phyloP scores from a whole-genome alignment of 2,888 invertebrate species.

The Coenonympha arcania region DNA sequence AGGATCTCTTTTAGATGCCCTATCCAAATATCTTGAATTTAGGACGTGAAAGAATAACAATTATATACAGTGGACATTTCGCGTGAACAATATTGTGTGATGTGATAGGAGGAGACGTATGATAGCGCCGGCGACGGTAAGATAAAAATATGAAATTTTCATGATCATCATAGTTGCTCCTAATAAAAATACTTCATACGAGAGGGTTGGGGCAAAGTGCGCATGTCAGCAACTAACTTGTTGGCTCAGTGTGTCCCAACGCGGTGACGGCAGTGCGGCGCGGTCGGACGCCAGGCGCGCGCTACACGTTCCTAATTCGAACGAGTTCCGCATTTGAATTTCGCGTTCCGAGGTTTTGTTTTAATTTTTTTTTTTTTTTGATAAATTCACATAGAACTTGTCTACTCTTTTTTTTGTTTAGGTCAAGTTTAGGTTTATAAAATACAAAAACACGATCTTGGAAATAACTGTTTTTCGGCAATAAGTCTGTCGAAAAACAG shows the following conservation, averaged over 20 bases:
- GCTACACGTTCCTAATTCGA: slow-evolving; percentile 39
- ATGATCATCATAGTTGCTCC: slow-evolving; percentile 1
- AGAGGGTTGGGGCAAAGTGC: slow-evolving; percentile 47
- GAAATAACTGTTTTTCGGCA: too few relatives aligned
- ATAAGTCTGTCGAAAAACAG: too few relatives aligned
- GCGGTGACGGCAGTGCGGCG: slow-evolving; percentile 65
- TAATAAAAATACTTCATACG: background rate
- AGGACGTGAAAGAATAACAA: too few relatives aligned
- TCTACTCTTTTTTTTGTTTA: background rate
- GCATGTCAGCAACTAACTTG: slow-evolving; percentile 70
- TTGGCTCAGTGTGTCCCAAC: slow-evolving; percentile 51
- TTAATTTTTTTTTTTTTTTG: slow-evolving; percentile 12
- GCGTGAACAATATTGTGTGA: too few relatives aligned
- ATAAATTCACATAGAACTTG: slow-evolving; percentile 10
- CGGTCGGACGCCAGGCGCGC: slow-evolving; percentile 50
- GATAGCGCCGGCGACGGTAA: too few relatives aligned
- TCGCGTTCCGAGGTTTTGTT: slow-evolving; percentile 22
- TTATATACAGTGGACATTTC: too few relatives aligned
- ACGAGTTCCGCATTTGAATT: slow-evolving; percentile 29
- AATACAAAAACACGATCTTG: too few relatives aligned
- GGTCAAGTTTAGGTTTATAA: too few relatives aligned
- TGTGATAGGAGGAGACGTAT: too few relatives aligned
- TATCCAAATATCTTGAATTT: too few relatives aligned
- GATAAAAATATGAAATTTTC: background rate
- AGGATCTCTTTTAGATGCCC: too few relatives aligned